These are phyloP conservation scores for Tiliqua scincoides DNA, from an alignment of 2,113 vertebrate species.

Conservation along the genomic window DNA sequence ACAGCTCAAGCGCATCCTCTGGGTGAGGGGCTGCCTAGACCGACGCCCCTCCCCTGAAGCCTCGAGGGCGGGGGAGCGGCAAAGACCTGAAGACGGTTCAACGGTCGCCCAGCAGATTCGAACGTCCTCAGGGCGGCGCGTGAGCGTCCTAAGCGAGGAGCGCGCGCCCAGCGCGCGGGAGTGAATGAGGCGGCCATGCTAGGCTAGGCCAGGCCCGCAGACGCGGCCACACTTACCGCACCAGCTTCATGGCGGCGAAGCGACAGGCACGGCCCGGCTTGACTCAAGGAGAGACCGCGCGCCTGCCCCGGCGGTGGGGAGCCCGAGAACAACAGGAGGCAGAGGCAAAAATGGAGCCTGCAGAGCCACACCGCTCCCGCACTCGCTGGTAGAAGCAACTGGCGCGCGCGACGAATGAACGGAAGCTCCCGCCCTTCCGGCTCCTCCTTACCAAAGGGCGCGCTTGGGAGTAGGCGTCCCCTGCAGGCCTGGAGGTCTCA, in stretches of 20 bases:
- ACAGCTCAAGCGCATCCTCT: background rate
- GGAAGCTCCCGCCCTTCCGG: background rate
- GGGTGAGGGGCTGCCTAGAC: no score
- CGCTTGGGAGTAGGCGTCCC: background rate
- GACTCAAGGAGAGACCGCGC: background rate
- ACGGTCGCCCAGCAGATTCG: background rate
- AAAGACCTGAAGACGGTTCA: no score
- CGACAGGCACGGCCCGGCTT: background rate
- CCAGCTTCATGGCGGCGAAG: constrained; percentile 51
- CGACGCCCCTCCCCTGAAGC: background rate
- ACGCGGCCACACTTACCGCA: constrained; percentile 47
- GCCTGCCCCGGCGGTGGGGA: background rate
- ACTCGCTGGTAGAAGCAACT: background rate
- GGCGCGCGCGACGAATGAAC: background rate
- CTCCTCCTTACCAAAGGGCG: background rate
- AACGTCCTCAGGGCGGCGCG: background rate
- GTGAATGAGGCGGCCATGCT: background rate
- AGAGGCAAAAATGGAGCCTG: background rate
- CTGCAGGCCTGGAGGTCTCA: background rate
- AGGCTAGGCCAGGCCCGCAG: background rate
- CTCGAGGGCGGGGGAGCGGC: background rate
- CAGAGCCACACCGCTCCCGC: background rate
- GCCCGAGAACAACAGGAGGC: no score
- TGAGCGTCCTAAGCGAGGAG: background rate
- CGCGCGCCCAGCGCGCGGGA: background rate